Percentiles rank a stretch among this genome's conserved stretches.
Evolutionary conservation across 64 coral and sea anemone species (phyloP).

Genomic region (Montipora efflorescens): DNA sequence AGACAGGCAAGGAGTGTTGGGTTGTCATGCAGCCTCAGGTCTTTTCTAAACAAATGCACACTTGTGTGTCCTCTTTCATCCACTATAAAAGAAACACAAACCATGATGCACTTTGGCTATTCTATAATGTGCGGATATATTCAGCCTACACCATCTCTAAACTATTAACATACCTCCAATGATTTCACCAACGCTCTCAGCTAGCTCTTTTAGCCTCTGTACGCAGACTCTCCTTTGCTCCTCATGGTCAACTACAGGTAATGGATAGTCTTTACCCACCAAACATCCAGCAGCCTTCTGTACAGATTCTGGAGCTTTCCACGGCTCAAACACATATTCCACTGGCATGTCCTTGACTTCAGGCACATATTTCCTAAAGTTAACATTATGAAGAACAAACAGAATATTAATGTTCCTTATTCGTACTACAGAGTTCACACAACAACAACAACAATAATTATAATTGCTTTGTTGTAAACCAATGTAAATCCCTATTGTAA

Average conservation of each 20-base stretch:
- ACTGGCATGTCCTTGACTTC: conserved; percentile 66
- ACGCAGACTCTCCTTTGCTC: conserved; percentile 61
- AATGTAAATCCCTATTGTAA: too few species aligned
- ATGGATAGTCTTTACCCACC: conserved; percentile 75
- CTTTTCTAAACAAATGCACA: conserved; percentile 89
- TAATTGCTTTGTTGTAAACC: too few species aligned
- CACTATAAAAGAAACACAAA: background rate
- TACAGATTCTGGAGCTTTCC: conserved; percentile 67
- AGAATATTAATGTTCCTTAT: too few species aligned
- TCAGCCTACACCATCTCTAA: background rate
- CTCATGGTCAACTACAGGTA: conserved; percentile 50
- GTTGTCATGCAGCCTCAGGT: conserved; percentile 86
- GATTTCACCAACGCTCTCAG: background rate
- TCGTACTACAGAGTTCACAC: background rate
- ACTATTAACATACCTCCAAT: background rate
- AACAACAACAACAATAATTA: too few species aligned
- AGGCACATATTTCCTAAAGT: conserved; percentile 74
- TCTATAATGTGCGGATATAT: background rate
- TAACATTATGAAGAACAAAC: too few species aligned
- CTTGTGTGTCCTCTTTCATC: conserved; percentile 22
- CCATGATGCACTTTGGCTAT: background rate
- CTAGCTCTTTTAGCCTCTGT: conserved; percentile 44
- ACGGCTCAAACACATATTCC: conserved; percentile 84
- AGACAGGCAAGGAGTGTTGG: conserved; percentile 59
- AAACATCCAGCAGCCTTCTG: conserved; percentile 72